Base-by-base conservation (phyloP, 2,888 invertebrate species). In the Tetramorium bicarinatum region DNA sequence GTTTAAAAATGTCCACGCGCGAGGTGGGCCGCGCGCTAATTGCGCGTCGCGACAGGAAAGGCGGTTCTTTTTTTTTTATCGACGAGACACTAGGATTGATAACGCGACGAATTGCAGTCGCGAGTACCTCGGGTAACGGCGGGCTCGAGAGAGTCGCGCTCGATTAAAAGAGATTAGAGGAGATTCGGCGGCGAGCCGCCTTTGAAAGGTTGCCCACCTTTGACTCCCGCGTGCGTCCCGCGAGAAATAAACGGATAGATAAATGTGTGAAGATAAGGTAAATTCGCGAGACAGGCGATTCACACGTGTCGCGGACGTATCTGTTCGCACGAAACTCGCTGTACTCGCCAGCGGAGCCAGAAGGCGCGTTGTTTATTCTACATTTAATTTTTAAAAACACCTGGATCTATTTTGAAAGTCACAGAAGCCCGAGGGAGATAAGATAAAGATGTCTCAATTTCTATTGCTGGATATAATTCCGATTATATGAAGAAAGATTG, bases 121-220 rank as follows among this genome's bases (percentile, higher is more conserved):
- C 64, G 21, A n/a, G 38, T n/a, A 25, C n/a, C 34, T 15, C 69
- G 38, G 21, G 49, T n/a, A 13, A 56, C 41, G 21, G 18, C 41
- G 7, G 18, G 9, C 54, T 38, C 21, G n/a, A 9, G 25, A 21
- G 38, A 72, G 54, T 49, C n/a, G 54, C 13, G 25, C 15, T 6
- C 4, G 67, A 66, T 41, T 9, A n/a, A 11, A n/a, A 34, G n/a
- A 21, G 25, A n/a, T 62, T 9, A 18, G 11, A 13, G 38, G 62
- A 38, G 25, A 69, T 71, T 47, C 13, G 21, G n/a, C 47, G 21
- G 13, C 38, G 44, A 41, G 29, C 2, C 38, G 66, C 8, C 21
- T 38, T 66, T 13, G 38, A 52, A 66, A 52, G 52, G 56, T 79
- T 79, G 72, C 15, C 21, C 54, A 71, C 71, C 79, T 69, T 25